A percentile compares a stretch with the other conserved stretches of the same genome.
phyloP scores from a whole-genome alignment of 1,140 invertebrate genomes.

The Heliconius eleuchia region DNA sequence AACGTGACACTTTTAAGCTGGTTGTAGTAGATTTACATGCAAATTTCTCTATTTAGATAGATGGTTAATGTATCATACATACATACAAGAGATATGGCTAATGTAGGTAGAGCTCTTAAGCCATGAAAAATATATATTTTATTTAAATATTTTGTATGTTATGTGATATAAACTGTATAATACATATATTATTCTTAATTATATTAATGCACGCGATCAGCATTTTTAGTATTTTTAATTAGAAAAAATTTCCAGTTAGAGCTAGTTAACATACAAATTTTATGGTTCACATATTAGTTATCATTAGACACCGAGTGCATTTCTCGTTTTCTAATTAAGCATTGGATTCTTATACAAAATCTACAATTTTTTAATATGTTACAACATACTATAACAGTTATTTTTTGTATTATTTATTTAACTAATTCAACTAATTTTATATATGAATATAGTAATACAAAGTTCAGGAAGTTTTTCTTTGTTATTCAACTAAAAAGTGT shows the following conservation, averaged over 20 bases:
- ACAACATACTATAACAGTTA: background rate
- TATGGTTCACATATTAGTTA: background rate
- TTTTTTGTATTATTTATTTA: background rate
- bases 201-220: background rate
- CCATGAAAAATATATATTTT: background rate
- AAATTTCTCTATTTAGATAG: slow-evolving; percentile 6
- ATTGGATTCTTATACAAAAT: background rate
- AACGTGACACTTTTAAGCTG: background rate
- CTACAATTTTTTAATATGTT: background rate
- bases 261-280: background rate
- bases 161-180: background rate
- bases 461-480: too few species aligned
- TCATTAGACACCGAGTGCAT: background rate
- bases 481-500: too few species aligned
- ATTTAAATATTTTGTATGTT: background rate
- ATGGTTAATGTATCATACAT: background rate
- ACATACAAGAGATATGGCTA: background rate
- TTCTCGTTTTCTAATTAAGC: background rate
- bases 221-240: background rate
- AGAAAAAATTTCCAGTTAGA: background rate
- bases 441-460: too few species aligned
- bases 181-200: background rate
- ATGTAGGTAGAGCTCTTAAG: background rate
- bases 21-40: background rate
- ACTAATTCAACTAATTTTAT: too few species aligned